A percentile compares a stretch with the other conserved stretches of the same genome.
Conservation (phyloP, 2,888 invertebrate genomes). For the Sphaerophoria taeniata region DNA sequence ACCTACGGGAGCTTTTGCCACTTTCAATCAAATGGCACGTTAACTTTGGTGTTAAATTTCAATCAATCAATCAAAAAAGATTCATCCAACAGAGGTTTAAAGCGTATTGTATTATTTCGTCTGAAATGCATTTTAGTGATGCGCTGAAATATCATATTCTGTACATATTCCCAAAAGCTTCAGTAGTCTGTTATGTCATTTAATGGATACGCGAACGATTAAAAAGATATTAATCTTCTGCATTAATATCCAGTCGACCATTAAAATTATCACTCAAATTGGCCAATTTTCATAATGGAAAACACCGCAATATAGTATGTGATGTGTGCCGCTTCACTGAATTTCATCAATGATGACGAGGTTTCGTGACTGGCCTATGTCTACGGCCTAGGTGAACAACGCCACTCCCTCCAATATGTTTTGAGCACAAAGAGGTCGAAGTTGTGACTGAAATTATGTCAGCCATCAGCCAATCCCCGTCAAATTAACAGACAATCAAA, state of each 20-base stretch:
- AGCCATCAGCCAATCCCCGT: slow-evolving; percentile 50
- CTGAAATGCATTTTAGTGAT: neutral
- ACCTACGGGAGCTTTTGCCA: slow-evolving; percentile 34
- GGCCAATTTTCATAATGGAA: slow-evolving; percentile 72
- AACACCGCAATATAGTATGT: slow-evolving; percentile 56
- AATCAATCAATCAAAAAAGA: slow-evolving; percentile 62
- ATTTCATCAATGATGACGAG: slow-evolving; percentile 23
- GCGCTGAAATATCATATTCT: no score
- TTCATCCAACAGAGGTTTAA: slow-evolving; percentile 46
- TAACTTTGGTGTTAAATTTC: slow-evolving; percentile 43
- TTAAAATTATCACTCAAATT: slow-evolving; percentile 73
- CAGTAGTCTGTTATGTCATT: neutral
- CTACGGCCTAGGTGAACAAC: neutral
- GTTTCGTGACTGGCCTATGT: neutral
- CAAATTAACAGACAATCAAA: slow-evolving; percentile 67
- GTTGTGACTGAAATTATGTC: slow-evolving; percentile 51
- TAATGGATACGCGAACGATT: slow-evolving; percentile 64
- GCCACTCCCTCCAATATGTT: slow-evolving; percentile 5
- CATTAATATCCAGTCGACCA: slow-evolving; percentile 70
- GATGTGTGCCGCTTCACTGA: slow-evolving; percentile 54
- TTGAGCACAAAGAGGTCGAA: slow-evolving; percentile 10
- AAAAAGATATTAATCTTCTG: slow-evolving; percentile 70
- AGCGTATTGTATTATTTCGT: slow-evolving; percentile 19
- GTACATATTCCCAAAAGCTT: no score
- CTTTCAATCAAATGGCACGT: slow-evolving; percentile 60